Evolutionary conservation across 2,797 vertebrate genomes (phyloP).

Genomic region (Danio jaintianensis): DNA sequence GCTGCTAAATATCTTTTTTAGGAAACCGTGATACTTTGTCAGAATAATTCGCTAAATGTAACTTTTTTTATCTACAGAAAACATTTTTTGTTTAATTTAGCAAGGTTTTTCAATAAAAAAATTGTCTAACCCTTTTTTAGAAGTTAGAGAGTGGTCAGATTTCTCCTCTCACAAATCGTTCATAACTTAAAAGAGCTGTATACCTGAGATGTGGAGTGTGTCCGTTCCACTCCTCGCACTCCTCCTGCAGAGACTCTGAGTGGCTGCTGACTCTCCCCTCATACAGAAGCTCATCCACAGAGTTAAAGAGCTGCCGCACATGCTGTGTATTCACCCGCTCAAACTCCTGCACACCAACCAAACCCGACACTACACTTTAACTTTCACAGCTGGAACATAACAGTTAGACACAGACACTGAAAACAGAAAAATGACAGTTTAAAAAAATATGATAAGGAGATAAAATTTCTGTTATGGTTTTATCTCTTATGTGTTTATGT

Average conservation of each 20-base stretch:
- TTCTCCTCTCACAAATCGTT: not conserved
- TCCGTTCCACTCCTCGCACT: slow-evolving; percentile 82
- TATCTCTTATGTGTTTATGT: not conserved
- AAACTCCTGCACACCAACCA: slow-evolving; percentile 77
- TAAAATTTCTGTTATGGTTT: not conserved
- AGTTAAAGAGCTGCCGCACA: slow-evolving; percentile 82
- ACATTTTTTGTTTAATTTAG: not conserved
- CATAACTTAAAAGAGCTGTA: not conserved
- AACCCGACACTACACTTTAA: not conserved
- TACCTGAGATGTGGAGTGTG: slow-evolving; percentile 85
- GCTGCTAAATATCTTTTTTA: not conserved
- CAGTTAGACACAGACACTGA: not conserved
- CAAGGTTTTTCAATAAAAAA: not conserved
- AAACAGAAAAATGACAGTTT: not conserved
- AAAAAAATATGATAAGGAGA: not conserved
- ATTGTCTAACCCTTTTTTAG: not conserved
- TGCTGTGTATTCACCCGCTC: slow-evolving; percentile 80
- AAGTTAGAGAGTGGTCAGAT: not conserved
- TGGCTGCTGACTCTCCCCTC: slow-evolving; percentile 80
- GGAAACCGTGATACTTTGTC: not conserved
- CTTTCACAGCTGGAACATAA: not conserved
- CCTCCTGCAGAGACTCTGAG: slow-evolving; percentile 75
- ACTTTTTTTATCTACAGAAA: too few relatives aligned
- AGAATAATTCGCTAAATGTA: not conserved
- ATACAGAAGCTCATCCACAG: slow-evolving; percentile 86